Base-by-base conservation (phyloP, 2,113 vertebrate genomes). In the Nothoprocta pentlandii region DNA sequence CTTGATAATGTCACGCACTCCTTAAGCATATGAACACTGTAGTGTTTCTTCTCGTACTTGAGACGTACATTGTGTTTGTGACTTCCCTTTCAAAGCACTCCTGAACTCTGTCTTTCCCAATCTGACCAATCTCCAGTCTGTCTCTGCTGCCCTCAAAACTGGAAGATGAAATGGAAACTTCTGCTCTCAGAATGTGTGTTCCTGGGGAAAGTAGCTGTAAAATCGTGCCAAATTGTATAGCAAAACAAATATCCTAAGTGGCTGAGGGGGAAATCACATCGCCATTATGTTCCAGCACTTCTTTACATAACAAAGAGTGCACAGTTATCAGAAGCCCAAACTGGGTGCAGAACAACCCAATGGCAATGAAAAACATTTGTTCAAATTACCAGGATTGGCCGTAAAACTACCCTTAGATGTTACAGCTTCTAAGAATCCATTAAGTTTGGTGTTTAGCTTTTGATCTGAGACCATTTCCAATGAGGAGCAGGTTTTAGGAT, bases 291-390 rank as follows among this genome's bases (percentile, higher is more conserved):
- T 62, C 46, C 53, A 32, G 54, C 5, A 2, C 11, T 79, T 59
- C 63, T 32, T 81, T 26, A 84, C 16, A 8, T 61, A 76, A 80
- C 91, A 96, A 97, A 90, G 62, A 93, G 95, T 92, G 95, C 95
- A 93, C 92, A 93, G 95, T 92, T 80, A 34, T 0, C 0, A 90
- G 82, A 64, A 86, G 66, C 68, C 22, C 51, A 78, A 83, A 39
- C 51, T 58, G 59, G 81, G 76, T 25, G 80, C 80, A 95, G 73
- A 75, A 78, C 74, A 86, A 10, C 56, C 49, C 76, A 10, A 21
- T 41, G 74, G 36, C 74, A 47, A 20, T 4, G 25, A 79, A 82
- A 25, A 22, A 16, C 62, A 70, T 9, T 36, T 0, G 0, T 44
- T 88, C 17, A 11, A 12, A 25, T 54, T 56, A 51, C 58, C 87